Base-by-base conservation (phyloP, 2,888 invertebrate species). In the Therioaphis trifolii region DNA sequence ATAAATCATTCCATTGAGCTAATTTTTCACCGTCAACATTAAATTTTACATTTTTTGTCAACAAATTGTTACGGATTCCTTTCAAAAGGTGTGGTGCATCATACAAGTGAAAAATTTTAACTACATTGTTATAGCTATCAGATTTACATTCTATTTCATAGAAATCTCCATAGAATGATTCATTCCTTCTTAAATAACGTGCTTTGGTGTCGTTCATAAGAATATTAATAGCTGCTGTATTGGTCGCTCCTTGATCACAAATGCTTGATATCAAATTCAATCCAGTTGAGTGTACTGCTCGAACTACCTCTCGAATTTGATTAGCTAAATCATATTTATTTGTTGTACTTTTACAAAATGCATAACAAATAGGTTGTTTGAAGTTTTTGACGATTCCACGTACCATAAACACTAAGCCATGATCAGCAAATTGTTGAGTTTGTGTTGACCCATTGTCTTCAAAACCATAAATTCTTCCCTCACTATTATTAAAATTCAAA, bases 361-460 rank as follows among this genome's bases (percentile, higher is more conserved):
- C 86, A 85, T 86, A 87, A 58, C 84, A 69, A 24, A 87, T 77
- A 0, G 86, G 86, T 58, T 86, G 86, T 78, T 86, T 86, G 86
- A 86, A 87, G 15, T 85, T 71, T 15, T 84, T 85, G 24, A 84
- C 84, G 1, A 86, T 75, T 4, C 86, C 86, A 24, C 85, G 71
- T 12, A 87, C 40, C 86, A 87, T 86, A 52, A 87, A 87, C 0
- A 86, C 86, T 14, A 86, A 82, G 7, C 85, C 86, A 27, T 87
- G 85, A 61, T 86, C 87, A 11, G 86, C 87, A 15, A 85, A 40
- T 2, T 86, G 75, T 1, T 49, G 72, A 1, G 86, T 84, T 18
- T 85, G 86, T 43, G 85, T 77, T 61, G 75, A 69, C 11, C 86
- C 86, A 18, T 86, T 71, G 75, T 87, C 86, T 84, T 86, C 79